Base-by-base conservation (phyloP, 2,113 vertebrate genomes). In the Furnarius figulus region DNA sequence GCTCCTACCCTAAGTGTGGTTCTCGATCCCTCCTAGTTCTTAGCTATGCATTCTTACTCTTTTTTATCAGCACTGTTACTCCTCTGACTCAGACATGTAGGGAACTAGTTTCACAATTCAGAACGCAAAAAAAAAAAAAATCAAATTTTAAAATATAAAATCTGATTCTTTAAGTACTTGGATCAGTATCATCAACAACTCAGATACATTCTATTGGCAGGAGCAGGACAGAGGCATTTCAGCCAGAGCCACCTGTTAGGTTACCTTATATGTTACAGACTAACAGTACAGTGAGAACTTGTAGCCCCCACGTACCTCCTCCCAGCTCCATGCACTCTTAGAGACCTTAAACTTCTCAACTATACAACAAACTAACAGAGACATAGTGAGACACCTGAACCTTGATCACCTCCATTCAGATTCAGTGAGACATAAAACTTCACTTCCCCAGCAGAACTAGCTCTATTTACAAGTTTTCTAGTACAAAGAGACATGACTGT, bases 121-220 rank as follows among this genome's bases (percentile, higher is more conserved):
- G 30, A 59, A 19, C 27, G 12, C 13, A 12, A 55, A 44, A 47
- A 39, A 55, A 44, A 47, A 39, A 24, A 47, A 28, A 14, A 0
- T 42, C 50, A 40, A 50, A 35, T 58, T 24, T 22, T 9, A 37
- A 25, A 15, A 74, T 74, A 9, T 4, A 19, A 85, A 37, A 56
- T n/a, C 8, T 40, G 28, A 71, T 74, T 62, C 16, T 58, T 81
- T 46, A 77, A n/a, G 17, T 59, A 53, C 15, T 74, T 50, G 33
- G 17, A 78, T 71, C 24, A 56, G 14, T 44, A 30, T 86, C 73
- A 65, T 20, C 13, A 61, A 39, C 66, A 75, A 8, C 35, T 75
- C 22, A 17, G 28, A 40, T 22, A 40, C 0, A 0, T 44, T 44
- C 17, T 30, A 27, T 18, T 1, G 5, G 24, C 28, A 85, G 20